Evolutionary conservation across 2,888 invertebrate species (phyloP), one percentile per base, ranked within the genome.

Genomic region (Danaus chrysippus): DNA sequence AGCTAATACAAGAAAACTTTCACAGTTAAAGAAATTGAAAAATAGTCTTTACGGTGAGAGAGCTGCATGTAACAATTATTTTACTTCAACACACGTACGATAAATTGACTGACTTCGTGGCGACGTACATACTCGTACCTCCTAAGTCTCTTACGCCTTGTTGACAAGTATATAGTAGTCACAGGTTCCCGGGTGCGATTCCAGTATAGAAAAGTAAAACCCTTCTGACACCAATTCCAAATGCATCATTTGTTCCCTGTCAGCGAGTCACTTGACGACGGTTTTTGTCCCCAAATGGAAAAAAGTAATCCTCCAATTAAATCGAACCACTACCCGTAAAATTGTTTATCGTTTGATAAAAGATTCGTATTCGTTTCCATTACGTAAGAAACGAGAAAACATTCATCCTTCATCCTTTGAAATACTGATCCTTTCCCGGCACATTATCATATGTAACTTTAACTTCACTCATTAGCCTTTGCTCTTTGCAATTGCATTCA

Each of bases 261-360:
- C 87, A 80, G 73, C 69, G 71, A 69, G 74, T 71, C 76, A 75
- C 81, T 80, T 87, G 87, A 89, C 85, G 82, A 84, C 83, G 88
- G 88, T 86, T 74, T 77, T 72, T 72, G 69, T 71, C 68, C 68
- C 79, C 76, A 78, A 79, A 81, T 62, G 82, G 76, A 81, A 84
- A 87, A 86, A 87, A 84, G 84, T 85, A 86, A 85, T 83, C 83
- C 79, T 67, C 84, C 87, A 87, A 89, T 89, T 88, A 88, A 86
- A 87, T 87, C 79, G 81, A 86, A 83, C 78, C 84, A 86, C 79
- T 82, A 76, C 70, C 85, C 88, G 87, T 88, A 83, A 87, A 88
- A 89, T 88, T 88, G 86, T 87, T 87, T 86, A 87, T 83, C 82
- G 82, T 83, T 83, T 76, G 79, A 83, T 82, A 81, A 79, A 76